phyloP scores from a whole-genome alignment of 2,888 invertebrate genomes.

The Agrochola lychnidis region DNA sequence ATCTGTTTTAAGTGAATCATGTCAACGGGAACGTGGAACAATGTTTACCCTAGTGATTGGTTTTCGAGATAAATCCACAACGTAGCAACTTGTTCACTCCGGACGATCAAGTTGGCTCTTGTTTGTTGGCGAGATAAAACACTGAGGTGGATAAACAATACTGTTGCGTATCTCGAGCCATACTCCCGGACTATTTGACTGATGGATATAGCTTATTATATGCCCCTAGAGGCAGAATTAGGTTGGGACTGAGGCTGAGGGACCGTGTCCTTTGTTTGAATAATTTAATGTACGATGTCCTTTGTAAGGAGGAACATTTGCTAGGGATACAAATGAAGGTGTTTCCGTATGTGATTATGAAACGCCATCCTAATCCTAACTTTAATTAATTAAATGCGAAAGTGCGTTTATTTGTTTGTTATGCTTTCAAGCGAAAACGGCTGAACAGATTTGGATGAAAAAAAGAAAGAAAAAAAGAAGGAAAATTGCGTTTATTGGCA shows the following conservation, averaged over 20 bases:
- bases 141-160: constrained; percentile 60
- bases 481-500: too few species aligned
- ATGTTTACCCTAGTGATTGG: constrained; percentile 76
- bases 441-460: too few species aligned
- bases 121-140: constrained; percentile 66
- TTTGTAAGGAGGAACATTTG: constrained; percentile 34
- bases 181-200: constrained; percentile 55
- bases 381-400: too few species aligned
- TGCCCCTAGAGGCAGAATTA: constrained; percentile 24
- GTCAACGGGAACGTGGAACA: constrained; percentile 67
- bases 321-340: constrained; percentile 2
- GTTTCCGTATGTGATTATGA: constrained; percentile 10
- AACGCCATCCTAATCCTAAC: too few species aligned
- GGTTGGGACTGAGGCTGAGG: constrained; percentile 10
- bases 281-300: constrained; percentile 43
- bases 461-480: too few species aligned
- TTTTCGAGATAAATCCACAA: constrained; percentile 71
- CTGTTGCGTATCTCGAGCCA: constrained; percentile 56
- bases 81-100: constrained; percentile 64
- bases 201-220: constrained; percentile 52
- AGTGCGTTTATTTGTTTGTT: too few species aligned
- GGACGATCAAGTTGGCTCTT: constrained; percentile 72
- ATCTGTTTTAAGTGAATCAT: constrained; percentile 62
- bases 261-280: constrained; percentile 42
- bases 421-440: too few species aligned